Evolutionary conservation across 2,797 vertebrate genomes (phyloP).

Genomic region (Melanotaenia maccullochi): DNA sequence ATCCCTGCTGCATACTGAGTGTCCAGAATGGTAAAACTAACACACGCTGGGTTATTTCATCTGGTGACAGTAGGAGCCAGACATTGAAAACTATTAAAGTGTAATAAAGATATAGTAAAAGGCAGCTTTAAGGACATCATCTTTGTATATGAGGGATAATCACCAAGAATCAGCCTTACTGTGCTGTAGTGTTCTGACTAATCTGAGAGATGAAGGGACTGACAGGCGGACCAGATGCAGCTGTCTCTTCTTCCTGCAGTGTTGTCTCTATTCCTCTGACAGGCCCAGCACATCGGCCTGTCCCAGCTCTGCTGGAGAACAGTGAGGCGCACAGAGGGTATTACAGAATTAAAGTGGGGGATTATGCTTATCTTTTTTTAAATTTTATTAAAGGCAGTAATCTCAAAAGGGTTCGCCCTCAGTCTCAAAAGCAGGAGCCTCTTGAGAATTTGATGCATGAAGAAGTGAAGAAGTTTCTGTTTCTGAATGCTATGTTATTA

Average conservation of each 20-base stretch:
- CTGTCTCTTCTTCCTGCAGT: conserved; percentile 46
- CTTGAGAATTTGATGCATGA: conserved; percentile 15
- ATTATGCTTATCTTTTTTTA: conserved; percentile 63
- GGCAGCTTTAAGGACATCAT: neutral
- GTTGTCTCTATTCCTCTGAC: conserved; percentile 40
- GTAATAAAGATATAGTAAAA: neutral
- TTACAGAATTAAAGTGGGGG: conserved; percentile 64
- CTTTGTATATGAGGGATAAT: conserved; percentile 25
- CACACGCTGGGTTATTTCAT: neutral
- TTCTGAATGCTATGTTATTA: no score
- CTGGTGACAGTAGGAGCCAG: neutral
- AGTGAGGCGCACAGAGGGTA: conserved; percentile 38
- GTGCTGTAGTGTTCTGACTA: conserved; percentile 27
- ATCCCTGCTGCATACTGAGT: neutral
- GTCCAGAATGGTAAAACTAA: neutral
- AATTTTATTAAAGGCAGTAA: conserved; percentile 66
- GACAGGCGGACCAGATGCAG: conserved; percentile 36
- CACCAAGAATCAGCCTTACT: conserved; percentile 15
- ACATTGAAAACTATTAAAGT: neutral
- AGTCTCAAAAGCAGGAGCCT: conserved; percentile 39
- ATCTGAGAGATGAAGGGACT: conserved; percentile 40
- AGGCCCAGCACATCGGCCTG: conserved; percentile 22
- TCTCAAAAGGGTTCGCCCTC: conserved; percentile 50
- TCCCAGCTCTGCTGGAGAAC: conserved; percentile 38
- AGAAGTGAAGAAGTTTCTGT: neutral